Evolutionary conservation across 2,888 invertebrate species (phyloP).

Genomic region (Pseudolycoriella hygida): DNA sequence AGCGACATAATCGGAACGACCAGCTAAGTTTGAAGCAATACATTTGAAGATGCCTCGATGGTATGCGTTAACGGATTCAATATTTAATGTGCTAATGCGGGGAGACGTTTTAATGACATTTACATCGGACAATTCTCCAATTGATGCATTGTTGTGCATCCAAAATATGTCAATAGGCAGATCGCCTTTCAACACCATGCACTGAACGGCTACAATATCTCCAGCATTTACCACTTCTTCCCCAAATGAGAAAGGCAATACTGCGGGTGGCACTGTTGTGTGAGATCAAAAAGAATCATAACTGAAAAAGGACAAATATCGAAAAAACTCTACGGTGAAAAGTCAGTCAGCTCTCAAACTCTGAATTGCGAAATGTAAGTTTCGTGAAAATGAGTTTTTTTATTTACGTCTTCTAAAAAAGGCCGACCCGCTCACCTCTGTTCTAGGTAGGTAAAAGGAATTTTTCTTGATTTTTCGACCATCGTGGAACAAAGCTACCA

Average conservation of each 20-base stretch:
- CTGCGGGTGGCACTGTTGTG: slow-evolving; percentile 33
- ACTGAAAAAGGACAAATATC: neutral
- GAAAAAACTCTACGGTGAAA: neutral
- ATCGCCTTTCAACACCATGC: slow-evolving; percentile 43
- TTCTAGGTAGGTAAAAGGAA: no score
- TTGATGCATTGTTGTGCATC: slow-evolving; percentile 32
- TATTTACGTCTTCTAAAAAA: no score
- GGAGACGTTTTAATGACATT: slow-evolving; percentile 15
- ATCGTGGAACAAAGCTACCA: no score
- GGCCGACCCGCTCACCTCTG: neutral
- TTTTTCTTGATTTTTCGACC: no score
- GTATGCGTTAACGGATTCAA: slow-evolving; percentile 38
- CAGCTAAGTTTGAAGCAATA: slow-evolving; percentile 40
- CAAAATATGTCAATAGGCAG: slow-evolving; percentile 46
- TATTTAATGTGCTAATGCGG: slow-evolving; percentile 37
- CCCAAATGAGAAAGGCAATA: slow-evolving; percentile 36
- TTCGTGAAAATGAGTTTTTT: no score
- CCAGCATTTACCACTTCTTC: slow-evolving; percentile 34
- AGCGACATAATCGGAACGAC: slow-evolving; percentile 29
- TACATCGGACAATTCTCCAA: slow-evolving; percentile 23
- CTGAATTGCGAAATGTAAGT: neutral
- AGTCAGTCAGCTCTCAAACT: no score
- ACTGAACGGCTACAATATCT: slow-evolving; percentile 35
- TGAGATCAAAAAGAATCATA: neutral
- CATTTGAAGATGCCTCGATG: slow-evolving; percentile 50